Conservation (phyloP, 2,797 vertebrate species). For the Alcedo atthis region DNA sequence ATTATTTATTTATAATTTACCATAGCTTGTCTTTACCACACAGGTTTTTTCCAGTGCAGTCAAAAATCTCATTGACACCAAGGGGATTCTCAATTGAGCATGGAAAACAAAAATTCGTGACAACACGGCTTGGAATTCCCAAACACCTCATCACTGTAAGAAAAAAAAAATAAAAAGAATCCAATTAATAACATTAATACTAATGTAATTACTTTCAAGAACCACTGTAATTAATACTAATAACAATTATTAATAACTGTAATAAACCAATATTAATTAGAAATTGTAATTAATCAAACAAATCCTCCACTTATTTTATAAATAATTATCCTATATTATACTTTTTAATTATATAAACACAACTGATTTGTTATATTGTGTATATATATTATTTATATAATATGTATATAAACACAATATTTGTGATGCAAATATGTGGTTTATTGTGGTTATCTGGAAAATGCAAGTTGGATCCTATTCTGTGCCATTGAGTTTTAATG, state of each 20-base stretch:
- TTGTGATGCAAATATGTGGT: background rate
- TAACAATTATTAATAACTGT: too few species aligned
- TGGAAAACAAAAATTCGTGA: constrained; percentile 85
- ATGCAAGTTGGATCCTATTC: background rate
- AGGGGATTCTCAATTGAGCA: constrained; percentile 83
- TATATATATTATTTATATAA: too few species aligned
- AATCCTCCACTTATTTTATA: background rate
- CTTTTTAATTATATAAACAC: background rate
- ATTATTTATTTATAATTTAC: constrained; percentile 60
- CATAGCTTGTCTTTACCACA: constrained; percentile 83
- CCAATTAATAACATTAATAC: too few species aligned
- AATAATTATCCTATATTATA: background rate
- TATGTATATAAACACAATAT: background rate
- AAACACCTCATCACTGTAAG: constrained; percentile 83
- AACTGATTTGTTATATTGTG: background rate
- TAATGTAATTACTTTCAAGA: too few species aligned
- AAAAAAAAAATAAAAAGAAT: background rate
- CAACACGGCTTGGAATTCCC: constrained; percentile 85
- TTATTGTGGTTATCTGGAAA: background rate
- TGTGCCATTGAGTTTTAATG: background rate
- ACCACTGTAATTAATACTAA: too few species aligned
- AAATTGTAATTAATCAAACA: background rate
- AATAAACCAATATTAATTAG: background rate
- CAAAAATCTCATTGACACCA: constrained; percentile 78
- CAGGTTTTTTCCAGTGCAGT: constrained; percentile 77